Evolutionary conservation across 2,888 invertebrate species (phyloP), one percentile per base, ranked within the genome.

Genomic region (Cetonia aurata): DNA sequence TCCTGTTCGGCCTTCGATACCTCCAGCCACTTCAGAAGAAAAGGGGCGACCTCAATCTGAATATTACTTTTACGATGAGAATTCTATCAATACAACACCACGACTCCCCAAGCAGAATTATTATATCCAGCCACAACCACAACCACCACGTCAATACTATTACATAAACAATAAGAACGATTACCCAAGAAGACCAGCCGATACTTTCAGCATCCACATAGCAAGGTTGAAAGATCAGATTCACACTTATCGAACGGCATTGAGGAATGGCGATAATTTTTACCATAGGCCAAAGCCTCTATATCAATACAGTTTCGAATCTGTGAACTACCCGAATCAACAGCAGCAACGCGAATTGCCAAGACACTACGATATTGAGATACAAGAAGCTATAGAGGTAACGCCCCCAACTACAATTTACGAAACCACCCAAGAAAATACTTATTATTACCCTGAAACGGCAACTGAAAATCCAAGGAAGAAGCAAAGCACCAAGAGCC

Each of bases 271-370:
- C 12, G 44, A 65, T 44, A 33, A 17, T 71, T 59, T 67, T 48
- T 69, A 55, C 13, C 55, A 44, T 46, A 44, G 33, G 70, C 59
- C 72, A 25, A 88, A 90, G 79, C 91, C 92, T 0, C 87, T 91
- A 6, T 93, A 92, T 80, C 92, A 93, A 79, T 93, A 90, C 80
- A 92, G 90, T 78, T 93, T 91, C 79, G 90, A 93, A 79, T 87
- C 90, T 0, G 87, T 89, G 9, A 86, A 86, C 75, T 86, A 87
- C 72, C 83, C 82, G 25, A 84, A 86, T 73, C 86, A 85, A 8
- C 87, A 87, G 46, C 85, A 86, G 12, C 41, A 13, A 6, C 46
- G 59, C n/a, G 77, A 79, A 53, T 82, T 82, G 4, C 25, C 50
- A n/a, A 77, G 78, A 15, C 81, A 81, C 70, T 84, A 84, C 75